Evolutionary conservation across 92 coral and sea anemone species (phyloP).

Genomic region (Pocillopora meandrina): DNA sequence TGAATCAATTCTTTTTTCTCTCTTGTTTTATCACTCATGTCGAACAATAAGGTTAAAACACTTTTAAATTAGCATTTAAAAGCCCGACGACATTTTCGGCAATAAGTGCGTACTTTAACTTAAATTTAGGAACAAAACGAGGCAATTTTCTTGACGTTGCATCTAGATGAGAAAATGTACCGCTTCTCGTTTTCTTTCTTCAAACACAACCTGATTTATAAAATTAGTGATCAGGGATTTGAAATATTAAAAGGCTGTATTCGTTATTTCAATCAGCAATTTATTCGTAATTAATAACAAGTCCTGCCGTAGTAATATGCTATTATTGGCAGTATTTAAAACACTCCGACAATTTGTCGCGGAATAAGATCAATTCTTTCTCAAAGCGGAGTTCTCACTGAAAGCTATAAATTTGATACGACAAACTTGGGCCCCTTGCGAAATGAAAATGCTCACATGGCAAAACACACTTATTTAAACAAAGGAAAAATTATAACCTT

Average conservation of each 20-base stretch:
- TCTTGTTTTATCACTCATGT: conserved; percentile 5
- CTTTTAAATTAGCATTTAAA: conserved; percentile 50
- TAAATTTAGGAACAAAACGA: neutral
- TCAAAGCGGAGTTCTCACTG: neutral
- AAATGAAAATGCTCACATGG: neutral
- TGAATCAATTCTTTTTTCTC: neutral
- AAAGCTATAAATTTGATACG: neutral
- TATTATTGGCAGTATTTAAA: conserved; percentile 36
- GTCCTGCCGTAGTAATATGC: conserved; percentile 20
- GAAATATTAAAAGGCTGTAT: conserved; percentile 12
- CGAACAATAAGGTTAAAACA: conserved; percentile 28
- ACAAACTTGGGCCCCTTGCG: neutral
- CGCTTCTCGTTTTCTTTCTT: neutral
- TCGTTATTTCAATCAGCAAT: conserved; percentile 48
- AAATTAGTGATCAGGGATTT: neutral
- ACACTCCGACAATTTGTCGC: conserved; percentile 25
- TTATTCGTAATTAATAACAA: conserved; percentile 52
- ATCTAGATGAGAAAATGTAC: neutral
- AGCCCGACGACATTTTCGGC: conserved; percentile 6
- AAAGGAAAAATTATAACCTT: conserved; percentile 44
- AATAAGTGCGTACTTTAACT: neutral
- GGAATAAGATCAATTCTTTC: neutral
- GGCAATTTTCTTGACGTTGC: neutral
- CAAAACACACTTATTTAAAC: conserved; percentile 19
- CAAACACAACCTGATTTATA: neutral